Evolutionary conservation across 2,797 vertebrate genomes (phyloP), one percentile per base, ranked within the genome.

Genomic region (Tolypeutes matacus): DNA sequence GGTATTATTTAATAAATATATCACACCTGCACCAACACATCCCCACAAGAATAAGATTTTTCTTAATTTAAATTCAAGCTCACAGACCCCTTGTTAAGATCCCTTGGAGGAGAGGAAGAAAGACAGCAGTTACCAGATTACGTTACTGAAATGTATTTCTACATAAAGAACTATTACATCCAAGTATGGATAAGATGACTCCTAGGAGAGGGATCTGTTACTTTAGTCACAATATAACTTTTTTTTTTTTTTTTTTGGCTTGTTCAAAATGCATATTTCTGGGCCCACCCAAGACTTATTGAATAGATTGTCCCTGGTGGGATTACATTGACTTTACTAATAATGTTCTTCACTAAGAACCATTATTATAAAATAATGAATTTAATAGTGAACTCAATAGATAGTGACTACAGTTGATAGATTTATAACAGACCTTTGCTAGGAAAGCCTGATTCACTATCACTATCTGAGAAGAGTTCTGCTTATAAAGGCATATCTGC

Each of bases 381-480:
- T 64, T 84, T 91, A 78, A 89, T 1, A 89, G 31, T 85, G n/a
- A 76, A 89, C 39, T 86, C 73, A 65, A 72, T 9, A 34, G 73
- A 53, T 21, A 78, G 6, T 29, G 56, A 76, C 36, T 89, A 5
- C 82, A n/a, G 31, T 73, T 80, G 60, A 53, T 7, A 65, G 14
- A 86, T 36, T 78, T 46, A 93, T 87, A 80, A 88, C 14, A 46
- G 11, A 80, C 25, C 11, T 76, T 75, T 78, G 82, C 91, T 81
- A 76, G 29, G 34, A 53, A 95, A 91, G 76, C 25, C 21, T 53
- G 31, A 89, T 46, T 80, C 27, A 83, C n/a, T 91, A 27, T 86
- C 58, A 88, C 20, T 11, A 89, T n/a, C 39, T 39, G 39, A 75
- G 49, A 62, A 91, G 21, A 60, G 53, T 36, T 73, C 60, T 91